phyloP scores from a whole-genome alignment of 2,888 invertebrate genomes.

The Latheticus oryzae region DNA sequence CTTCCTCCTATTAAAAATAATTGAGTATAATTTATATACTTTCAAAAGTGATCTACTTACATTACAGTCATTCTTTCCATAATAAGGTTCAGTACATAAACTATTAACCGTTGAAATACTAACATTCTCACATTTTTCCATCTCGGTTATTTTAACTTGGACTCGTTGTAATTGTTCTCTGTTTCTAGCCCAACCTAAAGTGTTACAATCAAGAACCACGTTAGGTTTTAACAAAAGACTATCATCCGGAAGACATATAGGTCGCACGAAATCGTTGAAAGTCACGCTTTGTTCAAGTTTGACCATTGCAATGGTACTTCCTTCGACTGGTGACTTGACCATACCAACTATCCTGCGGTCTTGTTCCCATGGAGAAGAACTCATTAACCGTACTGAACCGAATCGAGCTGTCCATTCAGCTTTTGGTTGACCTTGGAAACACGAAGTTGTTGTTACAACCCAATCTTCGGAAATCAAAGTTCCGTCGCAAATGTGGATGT shows the following conservation, averaged over 20 bases:
- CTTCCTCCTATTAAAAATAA: conserved; percentile 77
- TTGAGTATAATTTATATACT: too few species aligned
- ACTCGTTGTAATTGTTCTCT: conserved; percentile 85
- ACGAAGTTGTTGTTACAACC: conserved; percentile 88
- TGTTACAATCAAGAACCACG: conserved; percentile 75
- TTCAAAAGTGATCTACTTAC: conserved; percentile 69
- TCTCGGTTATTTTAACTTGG: conserved; percentile 79
- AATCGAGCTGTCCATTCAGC: conserved; percentile 88
- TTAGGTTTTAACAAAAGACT: conserved; percentile 61
- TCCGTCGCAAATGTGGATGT: conserved; percentile 90
- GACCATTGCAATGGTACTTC: conserved; percentile 84
- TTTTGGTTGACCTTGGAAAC: conserved; percentile 86
- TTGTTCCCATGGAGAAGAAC: conserved; percentile 89
- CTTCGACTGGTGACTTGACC: conserved; percentile 90
- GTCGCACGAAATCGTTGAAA: conserved; percentile 85
- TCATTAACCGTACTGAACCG: conserved; percentile 80
- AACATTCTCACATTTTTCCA: conserved; percentile 87
- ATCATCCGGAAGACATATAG: conserved; percentile 81
- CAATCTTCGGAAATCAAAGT: conserved; percentile 84
- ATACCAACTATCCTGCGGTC: conserved; percentile 85
- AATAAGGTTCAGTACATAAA: conserved; percentile 84
- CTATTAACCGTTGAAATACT: conserved; percentile 87
- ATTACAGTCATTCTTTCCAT: conserved; percentile 84
- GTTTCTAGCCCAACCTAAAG: conserved; percentile 87
- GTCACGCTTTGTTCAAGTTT: conserved; percentile 81